Percentiles rank a stretch among this genome's conserved stretches.
Evolutionary conservation across 2,113 vertebrate species (phyloP).

Genomic region (Turdus rufiventris): DNA sequence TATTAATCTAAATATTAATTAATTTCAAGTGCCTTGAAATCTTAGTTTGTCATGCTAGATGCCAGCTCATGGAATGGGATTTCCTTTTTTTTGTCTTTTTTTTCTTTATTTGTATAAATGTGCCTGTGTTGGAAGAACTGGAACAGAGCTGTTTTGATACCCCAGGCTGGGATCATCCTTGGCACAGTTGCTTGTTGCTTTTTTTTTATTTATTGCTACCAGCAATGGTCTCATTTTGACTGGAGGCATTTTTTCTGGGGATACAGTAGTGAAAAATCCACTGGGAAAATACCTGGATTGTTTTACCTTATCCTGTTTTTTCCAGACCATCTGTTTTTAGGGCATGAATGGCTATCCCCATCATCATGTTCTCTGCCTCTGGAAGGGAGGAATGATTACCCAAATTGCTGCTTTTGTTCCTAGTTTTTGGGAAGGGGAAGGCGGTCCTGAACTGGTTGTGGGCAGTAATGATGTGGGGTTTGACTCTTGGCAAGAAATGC

Average conservation of each 20-base stretch:
- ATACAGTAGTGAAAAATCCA: not conserved
- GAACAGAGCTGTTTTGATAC: not conserved
- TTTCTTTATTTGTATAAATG: not conserved
- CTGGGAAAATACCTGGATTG: not conserved
- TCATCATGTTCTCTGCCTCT: not conserved
- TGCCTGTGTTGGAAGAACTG: not conserved
- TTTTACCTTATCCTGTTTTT: not conserved
- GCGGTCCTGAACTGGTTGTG: fast-evolving
- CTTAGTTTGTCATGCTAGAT: not conserved
- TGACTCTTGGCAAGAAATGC: not conserved
- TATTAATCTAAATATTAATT: not conserved
- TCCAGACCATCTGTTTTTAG: not conserved
- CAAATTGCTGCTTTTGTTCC: not conserved
- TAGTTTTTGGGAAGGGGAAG: not conserved
- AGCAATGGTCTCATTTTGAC: not conserved
- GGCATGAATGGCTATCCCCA: not conserved
- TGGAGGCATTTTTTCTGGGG: not conserved
- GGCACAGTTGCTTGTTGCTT: not conserved
- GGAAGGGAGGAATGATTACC: not conserved
- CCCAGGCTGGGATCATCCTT: not conserved
- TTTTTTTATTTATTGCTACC: not conserved
- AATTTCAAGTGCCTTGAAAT: not conserved
- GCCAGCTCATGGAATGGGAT: not conserved
- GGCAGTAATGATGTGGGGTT: not conserved
- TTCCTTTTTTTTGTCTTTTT: not conserved